Percentiles rank a stretch among this genome's conserved stretches.
Evolutionary conservation across 2,888 invertebrate genomes (phyloP).

Genomic region (Tillus elongatus): DNA sequence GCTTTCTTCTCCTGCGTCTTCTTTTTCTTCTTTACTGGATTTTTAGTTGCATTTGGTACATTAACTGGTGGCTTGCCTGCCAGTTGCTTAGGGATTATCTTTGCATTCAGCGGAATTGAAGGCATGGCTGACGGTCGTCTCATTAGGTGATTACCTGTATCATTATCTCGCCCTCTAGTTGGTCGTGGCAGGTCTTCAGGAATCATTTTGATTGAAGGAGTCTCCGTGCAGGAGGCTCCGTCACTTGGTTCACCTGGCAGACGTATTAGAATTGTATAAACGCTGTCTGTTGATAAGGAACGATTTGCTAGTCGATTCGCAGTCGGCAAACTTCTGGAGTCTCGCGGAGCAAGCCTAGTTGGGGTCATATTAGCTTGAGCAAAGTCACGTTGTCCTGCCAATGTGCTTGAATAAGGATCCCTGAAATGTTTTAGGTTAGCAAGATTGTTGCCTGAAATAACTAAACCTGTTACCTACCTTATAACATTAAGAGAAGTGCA

Average conservation of each 20-base stretch:
- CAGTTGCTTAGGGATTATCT: slow-evolving; percentile 72
- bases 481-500: slow-evolving; percentile 80
- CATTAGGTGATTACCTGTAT: slow-evolving; percentile 38
- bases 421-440: too few relatives aligned
- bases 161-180: slow-evolving; percentile 45
- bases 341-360: slow-evolving; percentile 42
- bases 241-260: slow-evolving; percentile 40
- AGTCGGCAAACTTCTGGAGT: slow-evolving; percentile 56
- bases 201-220: slow-evolving; percentile 81
- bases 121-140: slow-evolving; percentile 60
- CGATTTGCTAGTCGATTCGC: slow-evolving; percentile 53
- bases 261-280: slow-evolving; percentile 88
- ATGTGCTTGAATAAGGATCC: slow-evolving; percentile 53
- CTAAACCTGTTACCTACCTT: too few relatives aligned
- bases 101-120: slow-evolving; percentile 75
- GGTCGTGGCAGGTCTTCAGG: slow-evolving; percentile 44
- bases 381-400: slow-evolving; percentile 27
- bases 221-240: slow-evolving; percentile 38
- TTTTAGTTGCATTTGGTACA: slow-evolving; percentile 42
- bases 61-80: slow-evolving; percentile 40
- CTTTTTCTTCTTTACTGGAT: slow-evolving; percentile 73
- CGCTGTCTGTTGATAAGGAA: slow-evolving; percentile 61
- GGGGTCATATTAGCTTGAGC: slow-evolving; percentile 38
- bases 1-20: slow-evolving; percentile 91
- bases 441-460: too few relatives aligned